Evolutionary conservation across 2,113 vertebrate genomes (phyloP).

Genomic region (Syrrhaptes paradoxus): DNA sequence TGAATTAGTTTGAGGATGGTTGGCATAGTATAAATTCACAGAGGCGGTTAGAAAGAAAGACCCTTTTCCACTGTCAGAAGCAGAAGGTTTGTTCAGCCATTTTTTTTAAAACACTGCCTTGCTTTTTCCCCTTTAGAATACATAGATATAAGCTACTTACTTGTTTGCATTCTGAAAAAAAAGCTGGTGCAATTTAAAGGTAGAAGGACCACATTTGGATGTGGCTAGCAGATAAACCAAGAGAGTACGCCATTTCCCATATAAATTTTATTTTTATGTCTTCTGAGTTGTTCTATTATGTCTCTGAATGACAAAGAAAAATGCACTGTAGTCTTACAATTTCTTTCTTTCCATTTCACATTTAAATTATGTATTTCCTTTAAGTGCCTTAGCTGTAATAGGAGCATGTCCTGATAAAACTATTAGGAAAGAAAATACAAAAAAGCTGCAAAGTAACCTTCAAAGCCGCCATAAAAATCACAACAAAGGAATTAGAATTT

Average conservation of each 20-base stretch:
- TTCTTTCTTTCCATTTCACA: constrained; percentile 29
- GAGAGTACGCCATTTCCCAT: not conserved
- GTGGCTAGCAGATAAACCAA: constrained; percentile 6
- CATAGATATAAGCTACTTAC: not conserved
- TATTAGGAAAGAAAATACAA: constrained; percentile 53
- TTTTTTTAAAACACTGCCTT: not conserved
- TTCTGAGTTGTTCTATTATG: constrained; percentile 4
- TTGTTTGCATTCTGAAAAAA: constrained; percentile 28
- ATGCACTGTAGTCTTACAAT: not conserved
- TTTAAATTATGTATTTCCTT: constrained; percentile 52
- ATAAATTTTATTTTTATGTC: constrained; percentile 4
- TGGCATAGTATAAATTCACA: not conserved
- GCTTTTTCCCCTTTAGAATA: not conserved
- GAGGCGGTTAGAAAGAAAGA: not conserved
- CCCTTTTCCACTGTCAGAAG: not conserved
- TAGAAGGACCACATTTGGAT: not conserved
- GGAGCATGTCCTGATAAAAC: constrained; percentile 45
- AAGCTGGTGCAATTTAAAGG: not conserved
- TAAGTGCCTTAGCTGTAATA: constrained; percentile 28
- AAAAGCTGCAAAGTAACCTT: constrained; percentile 63
- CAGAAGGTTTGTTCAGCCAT: constrained; percentile 20
- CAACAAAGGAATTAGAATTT: constrained; percentile 66
- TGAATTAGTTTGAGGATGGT: not conserved
- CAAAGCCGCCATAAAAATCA: constrained; percentile 65
- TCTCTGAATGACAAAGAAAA: constrained; percentile 33